Evolutionary conservation across 2,797 vertebrate species (phyloP).

Genomic region (Sebastes kiyomatsui): DNA sequence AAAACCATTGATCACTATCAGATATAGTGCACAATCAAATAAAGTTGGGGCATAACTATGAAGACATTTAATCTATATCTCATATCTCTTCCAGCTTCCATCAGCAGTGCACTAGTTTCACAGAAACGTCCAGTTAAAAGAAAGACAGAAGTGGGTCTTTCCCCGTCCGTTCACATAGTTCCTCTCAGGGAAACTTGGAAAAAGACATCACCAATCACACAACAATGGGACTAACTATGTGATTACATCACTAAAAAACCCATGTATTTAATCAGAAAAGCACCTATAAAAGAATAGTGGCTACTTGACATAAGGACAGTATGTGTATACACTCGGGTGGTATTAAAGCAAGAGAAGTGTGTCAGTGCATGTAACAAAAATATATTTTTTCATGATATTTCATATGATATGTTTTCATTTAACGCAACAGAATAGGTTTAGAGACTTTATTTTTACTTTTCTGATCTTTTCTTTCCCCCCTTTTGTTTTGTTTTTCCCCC

Average conservation of each 20-base stretch:
- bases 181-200: conserved; percentile 20
- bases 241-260: conserved; percentile 16
- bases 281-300: not conserved
- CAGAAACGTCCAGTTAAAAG: conserved; percentile 1
- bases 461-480: not conserved
- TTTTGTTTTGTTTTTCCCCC: not conserved
- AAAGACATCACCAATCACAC: not conserved
- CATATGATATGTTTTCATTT: not conserved
- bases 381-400: not conserved
- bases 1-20: not conserved
- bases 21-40: not conserved
- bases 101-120: not conserved
- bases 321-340: not conserved
- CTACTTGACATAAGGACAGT: not conserved
- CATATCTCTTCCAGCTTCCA: not conserved
- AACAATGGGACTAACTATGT: not conserved
- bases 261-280: conserved; percentile 3
- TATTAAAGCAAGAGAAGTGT: not conserved
- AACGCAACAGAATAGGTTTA: not conserved
- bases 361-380: not conserved
- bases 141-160: not conserved
- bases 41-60: not conserved
- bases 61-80: not conserved
- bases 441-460: too few species aligned
- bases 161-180: not conserved